Conservation (phyloP, 2,888 invertebrate species). For the Melieria crassipennis region DNA sequence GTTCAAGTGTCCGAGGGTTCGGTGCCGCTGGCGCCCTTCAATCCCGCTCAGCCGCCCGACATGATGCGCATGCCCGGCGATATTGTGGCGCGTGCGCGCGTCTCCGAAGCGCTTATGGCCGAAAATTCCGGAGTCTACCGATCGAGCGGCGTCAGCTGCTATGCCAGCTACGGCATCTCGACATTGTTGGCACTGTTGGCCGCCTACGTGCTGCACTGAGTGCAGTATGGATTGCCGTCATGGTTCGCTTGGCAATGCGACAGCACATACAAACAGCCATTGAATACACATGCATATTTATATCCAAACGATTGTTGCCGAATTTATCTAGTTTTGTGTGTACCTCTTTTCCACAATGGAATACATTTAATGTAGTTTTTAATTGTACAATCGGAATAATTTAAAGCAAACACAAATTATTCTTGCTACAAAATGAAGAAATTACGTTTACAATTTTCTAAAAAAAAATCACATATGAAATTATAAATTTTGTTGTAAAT, state of each 20-base stretch:
- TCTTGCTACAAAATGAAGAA: too few relatives aligned
- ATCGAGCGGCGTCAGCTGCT: constrained; percentile 40
- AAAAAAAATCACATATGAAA: too few relatives aligned
- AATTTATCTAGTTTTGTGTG: too few relatives aligned
- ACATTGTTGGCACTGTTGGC: constrained; percentile 50
- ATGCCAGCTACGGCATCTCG: constrained; percentile 41
- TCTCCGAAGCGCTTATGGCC: constrained; percentile 48
- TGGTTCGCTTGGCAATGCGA: neutral
- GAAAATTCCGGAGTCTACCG: constrained; percentile 48
- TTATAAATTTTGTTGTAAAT: too few relatives aligned
- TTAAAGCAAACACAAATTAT: too few relatives aligned
- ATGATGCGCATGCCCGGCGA: constrained; percentile 57
- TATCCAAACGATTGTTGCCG: too few relatives aligned
- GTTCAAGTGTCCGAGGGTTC: constrained; percentile 45
- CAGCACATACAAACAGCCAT: neutral
- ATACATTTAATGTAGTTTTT: too few relatives aligned
- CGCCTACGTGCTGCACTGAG: constrained; percentile 39
- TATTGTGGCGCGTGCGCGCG: constrained; percentile 27
- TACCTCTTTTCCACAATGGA: too few relatives aligned
- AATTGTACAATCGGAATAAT: too few relatives aligned
- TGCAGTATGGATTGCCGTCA: neutral
- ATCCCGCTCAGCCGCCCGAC: constrained; percentile 48
- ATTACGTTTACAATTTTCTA: too few relatives aligned
- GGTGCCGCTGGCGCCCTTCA: constrained; percentile 50
- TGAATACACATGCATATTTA: too few relatives aligned